Base-by-base conservation (phyloP, 2,113 vertebrate genomes). In the Petroica traversi region DNA sequence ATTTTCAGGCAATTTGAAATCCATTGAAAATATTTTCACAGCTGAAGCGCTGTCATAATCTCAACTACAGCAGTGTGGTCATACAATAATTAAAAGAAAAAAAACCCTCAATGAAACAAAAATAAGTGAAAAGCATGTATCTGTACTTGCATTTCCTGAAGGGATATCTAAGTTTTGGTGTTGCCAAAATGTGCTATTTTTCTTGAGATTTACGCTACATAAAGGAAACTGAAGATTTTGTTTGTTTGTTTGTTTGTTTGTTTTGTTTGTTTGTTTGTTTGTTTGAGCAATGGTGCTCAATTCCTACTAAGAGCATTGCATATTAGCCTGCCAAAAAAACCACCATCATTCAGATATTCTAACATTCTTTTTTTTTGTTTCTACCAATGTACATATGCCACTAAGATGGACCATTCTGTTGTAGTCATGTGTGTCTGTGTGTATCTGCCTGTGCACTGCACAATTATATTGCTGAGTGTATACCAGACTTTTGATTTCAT, bases 291-390 rank as follows among this genome's bases (percentile, higher is more conserved):
- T 92, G 91, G 90, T 92, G 55, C 38, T 94, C 77, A 77, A 26
- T 97, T 97, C 97, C 83, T 85, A 49, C 81, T 93, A 49, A 43
- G 8, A 93, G 48, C 69, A 92, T 36, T 95, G 58, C 69, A 94
- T 82, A 93, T 96, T 96, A 89, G 43, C 62, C 92, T 97, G 81
- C 95, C 95, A 96, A 83, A 77, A 96, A 97, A 97, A 98, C n/a
- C n/a, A 89, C 45, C 85, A 97, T 94, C 91, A 91, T 95, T 40
- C 84, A 95, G 93, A 67, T 91, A 94, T 62, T 95, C 88, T 85
- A 96, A 79, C 72, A 69, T 91, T 96, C 22, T 96, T 89, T 97
- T 96, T 96, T 96, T 93, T 57, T 84, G 55, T 73, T 95, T 51
- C 68, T 66, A 22, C 72, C 92, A 95, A 96, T 93, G 77, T 76